A percentile compares a stretch with the other conserved stretches of the same genome.
Conservation (phyloP, 2,888 invertebrate species). For the Meganola albula region DNA sequence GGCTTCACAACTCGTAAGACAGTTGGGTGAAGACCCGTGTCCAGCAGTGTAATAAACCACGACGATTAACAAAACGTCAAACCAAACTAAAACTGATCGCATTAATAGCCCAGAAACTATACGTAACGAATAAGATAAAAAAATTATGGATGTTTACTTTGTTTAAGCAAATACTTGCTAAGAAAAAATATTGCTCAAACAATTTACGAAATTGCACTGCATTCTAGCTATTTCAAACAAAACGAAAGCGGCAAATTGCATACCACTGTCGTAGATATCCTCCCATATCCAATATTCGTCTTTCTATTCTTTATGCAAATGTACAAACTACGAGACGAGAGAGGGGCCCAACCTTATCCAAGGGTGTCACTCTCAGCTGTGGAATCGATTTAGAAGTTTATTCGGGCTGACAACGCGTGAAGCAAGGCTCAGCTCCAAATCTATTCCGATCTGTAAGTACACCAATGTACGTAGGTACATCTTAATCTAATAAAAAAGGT, state of each 20-base stretch:
- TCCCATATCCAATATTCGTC: constrained; percentile 44
- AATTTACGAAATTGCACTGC: constrained; percentile 16
- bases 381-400: constrained; percentile 75
- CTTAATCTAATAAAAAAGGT: too few species aligned
- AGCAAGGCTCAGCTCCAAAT: constrained; percentile 53
- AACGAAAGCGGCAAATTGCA: constrained; percentile 25
- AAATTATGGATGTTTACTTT: too few species aligned
- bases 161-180: too few species aligned
- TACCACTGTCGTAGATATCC: constrained; percentile 25
- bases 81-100: too few species aligned
- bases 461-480: constrained; percentile 34
- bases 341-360: constrained; percentile 51
- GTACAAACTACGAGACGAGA: constrained; percentile 43
- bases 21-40: too few species aligned
- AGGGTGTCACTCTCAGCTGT: constrained; percentile 71
- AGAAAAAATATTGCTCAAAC: constrained; percentile 5
- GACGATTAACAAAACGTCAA: too few species aligned
- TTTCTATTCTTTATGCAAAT: constrained; percentile 71
- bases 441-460: constrained; percentile 53
- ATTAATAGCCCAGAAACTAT: too few species aligned
- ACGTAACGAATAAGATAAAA: too few species aligned
- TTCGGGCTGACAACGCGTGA: constrained; percentile 72
- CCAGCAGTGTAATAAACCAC: too few species aligned
- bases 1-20: too few species aligned
- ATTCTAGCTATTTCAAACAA: constrained; percentile 18